phyloP scores from a whole-genome alignment of 2,797 vertebrate genomes.

The Alfaro cultratus region DNA sequence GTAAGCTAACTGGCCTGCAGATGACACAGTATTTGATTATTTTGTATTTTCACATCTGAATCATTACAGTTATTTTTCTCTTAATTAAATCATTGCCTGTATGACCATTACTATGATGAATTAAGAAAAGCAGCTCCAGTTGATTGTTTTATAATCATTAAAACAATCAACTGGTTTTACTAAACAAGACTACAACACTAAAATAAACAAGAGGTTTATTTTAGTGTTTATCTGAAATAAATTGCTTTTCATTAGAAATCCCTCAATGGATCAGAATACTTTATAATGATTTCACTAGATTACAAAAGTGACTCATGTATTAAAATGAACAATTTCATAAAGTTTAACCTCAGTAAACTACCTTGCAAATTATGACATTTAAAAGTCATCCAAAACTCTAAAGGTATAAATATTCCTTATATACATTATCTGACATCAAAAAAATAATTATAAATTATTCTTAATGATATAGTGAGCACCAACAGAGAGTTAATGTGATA shows the following conservation, averaged over 20 bases:
- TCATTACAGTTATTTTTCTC: not conserved
- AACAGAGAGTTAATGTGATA: constrained; percentile 32
- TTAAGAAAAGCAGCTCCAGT: not conserved
- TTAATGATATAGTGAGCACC: not conserved
- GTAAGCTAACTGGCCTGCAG: constrained; percentile 83
- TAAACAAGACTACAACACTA: too few species aligned
- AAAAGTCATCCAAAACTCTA: not conserved
- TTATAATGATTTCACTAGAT: not conserved
- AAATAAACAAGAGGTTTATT: too few species aligned
- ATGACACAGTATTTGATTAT: constrained; percentile 80
- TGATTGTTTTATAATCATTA: not conserved
- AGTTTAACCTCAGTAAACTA: not conserved
- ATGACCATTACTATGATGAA: not conserved
- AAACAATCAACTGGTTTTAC: too few species aligned
- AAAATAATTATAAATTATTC: not conserved
- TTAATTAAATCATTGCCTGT: not conserved
- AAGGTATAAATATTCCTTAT: not conserved
- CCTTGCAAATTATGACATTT: not conserved
- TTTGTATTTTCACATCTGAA: not conserved
- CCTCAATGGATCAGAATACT: not conserved
- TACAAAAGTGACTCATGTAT: not conserved
- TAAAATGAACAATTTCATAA: not conserved
- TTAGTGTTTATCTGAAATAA: not conserved
- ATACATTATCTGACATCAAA: not conserved
- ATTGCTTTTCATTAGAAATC: not conserved